Conservation (phyloP, 53 echinoderm and acorn worm species). For the Temnopleurus reevesii region DNA sequence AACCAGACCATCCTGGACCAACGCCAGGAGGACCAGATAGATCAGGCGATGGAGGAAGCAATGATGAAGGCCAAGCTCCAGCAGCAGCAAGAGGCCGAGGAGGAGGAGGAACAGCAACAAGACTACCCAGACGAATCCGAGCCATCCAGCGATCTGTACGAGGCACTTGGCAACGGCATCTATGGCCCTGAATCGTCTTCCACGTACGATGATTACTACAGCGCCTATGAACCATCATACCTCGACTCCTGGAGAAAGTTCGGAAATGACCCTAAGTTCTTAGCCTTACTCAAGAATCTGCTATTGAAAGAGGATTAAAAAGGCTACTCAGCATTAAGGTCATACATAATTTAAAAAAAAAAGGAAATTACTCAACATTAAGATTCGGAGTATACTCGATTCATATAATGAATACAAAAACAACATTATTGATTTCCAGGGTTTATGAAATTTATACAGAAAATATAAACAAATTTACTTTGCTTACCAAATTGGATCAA, state of each 20-base stretch:
- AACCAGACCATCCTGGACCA: constrained; percentile 42
- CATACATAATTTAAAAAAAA: too few species aligned
- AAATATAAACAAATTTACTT: too few species aligned
- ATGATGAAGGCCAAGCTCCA: constrained; percentile 43
- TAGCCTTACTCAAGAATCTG: constrained; percentile 2
- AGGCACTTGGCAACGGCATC: background rate
- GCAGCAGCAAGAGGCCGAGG: constrained; percentile 42
- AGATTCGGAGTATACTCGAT: too few species aligned
- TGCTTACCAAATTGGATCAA: too few species aligned
- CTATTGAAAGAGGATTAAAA: constrained; percentile 20
- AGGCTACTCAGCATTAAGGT: too few species aligned
- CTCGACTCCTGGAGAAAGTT: constrained; percentile 26
- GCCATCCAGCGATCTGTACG: constrained; percentile 31
- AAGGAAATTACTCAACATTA: too few species aligned
- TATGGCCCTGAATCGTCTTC: background rate
- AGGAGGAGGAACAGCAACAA: constrained; percentile 15
- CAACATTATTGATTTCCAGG: too few species aligned
- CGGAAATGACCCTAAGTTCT: background rate
- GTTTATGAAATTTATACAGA: too few species aligned
- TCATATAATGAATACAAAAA: too few species aligned
- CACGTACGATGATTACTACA: constrained; percentile 14
- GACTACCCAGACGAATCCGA: constrained; percentile 44
- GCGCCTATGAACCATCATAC: constrained; percentile 41
- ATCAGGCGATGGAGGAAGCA: constrained; percentile 34
- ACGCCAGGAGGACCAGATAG: constrained; percentile 55